Conservation (phyloP, 2,888 invertebrate species). For the Andrena dorsata region DNA sequence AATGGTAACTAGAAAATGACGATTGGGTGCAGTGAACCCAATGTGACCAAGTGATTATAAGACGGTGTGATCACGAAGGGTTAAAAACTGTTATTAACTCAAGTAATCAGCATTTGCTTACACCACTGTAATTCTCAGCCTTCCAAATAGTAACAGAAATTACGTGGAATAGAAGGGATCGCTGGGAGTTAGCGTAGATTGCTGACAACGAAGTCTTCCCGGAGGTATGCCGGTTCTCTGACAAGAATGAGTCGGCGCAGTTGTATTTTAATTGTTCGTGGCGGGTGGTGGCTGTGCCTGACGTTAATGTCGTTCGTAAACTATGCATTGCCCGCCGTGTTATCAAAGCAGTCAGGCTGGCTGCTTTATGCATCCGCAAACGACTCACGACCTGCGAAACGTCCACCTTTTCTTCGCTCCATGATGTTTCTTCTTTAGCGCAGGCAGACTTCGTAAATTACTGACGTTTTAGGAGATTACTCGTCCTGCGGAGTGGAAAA, state of each 20-base stretch:
- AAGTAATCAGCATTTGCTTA: no score
- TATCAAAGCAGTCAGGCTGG: conserved; percentile 27
- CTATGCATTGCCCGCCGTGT: conserved; percentile 66
- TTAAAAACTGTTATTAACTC: no score
- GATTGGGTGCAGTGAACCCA: no score
- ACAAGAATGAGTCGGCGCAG: conserved; percentile 55
- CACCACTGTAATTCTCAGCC: neutral
- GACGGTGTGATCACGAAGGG: no score
- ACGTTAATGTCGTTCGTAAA: conserved; percentile 77
- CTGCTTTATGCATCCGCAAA: conserved; percentile 26
- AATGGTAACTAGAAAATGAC: no score
- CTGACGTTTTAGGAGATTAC: conserved; percentile 16
- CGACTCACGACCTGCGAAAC: conserved; percentile 20
- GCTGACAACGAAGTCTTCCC: conserved; percentile 28
- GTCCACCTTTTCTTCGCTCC: conserved; percentile 14
- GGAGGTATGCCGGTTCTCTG: neutral
- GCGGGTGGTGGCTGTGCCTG: conserved; percentile 66
- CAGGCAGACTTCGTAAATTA: neutral
- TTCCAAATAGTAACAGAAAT: neutral
- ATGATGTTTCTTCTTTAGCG: conserved; percentile 7
- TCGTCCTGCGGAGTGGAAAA: conserved; percentile 8
- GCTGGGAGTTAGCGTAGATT: neutral
- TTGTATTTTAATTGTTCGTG: conserved; percentile 77
- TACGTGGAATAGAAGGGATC: conserved; percentile 28
- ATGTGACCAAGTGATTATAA: no score